Conservation (phyloP, 2,113 vertebrate species). For the Centropus unirufus region DNA sequence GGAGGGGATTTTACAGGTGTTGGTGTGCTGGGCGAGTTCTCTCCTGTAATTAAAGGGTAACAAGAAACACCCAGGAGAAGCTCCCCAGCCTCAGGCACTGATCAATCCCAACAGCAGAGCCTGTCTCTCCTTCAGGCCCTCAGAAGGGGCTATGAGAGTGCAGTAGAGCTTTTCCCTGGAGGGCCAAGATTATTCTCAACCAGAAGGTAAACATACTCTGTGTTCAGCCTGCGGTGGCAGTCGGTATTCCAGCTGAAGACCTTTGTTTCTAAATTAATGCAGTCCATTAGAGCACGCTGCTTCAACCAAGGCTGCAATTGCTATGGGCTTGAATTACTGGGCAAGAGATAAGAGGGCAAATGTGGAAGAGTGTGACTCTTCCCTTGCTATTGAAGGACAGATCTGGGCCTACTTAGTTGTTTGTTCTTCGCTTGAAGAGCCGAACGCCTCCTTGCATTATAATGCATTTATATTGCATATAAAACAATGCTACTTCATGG, state of each 20-base stretch:
- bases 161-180: background rate
- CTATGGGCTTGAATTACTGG: background rate
- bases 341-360: background rate
- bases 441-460: background rate
- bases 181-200: background rate
- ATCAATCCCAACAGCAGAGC: background rate
- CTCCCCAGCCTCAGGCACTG: background rate
- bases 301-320: background rate
- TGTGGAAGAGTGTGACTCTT: background rate
- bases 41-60: background rate
- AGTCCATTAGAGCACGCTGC: background rate
- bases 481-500: background rate
- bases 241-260: background rate
- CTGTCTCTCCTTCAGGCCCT: background rate
- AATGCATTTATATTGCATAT: background rate
- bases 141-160: background rate
- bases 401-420: background rate
- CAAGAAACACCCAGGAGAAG: background rate
- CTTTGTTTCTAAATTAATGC: background rate
- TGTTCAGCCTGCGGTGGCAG: background rate
- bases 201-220: background rate
- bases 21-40: background rate
- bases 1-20: background rate
- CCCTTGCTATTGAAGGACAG: background rate
- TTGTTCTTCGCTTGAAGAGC: background rate